Conservation (phyloP, 2,797 vertebrate species). For the Argyrosomus regius region DNA sequence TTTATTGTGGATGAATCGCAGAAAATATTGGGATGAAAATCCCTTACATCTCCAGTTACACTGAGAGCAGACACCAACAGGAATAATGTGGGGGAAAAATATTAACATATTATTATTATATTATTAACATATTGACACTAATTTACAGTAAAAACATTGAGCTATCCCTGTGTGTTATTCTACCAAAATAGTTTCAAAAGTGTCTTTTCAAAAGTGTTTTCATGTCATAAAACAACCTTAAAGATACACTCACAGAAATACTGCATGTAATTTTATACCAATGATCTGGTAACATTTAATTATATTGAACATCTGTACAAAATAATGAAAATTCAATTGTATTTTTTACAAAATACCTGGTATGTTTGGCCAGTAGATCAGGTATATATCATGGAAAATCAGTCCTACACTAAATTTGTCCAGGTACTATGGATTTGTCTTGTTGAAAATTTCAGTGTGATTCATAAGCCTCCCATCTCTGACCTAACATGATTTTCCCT, state of each 20-base stretch:
- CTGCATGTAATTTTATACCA: constrained; percentile 1
- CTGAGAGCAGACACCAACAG: constrained; percentile 4
- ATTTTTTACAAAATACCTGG: constrained; percentile 8
- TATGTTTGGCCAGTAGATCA: constrained; percentile 13
- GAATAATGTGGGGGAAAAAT: neutral
- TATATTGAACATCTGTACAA: constrained; percentile 23
- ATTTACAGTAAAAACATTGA: constrained; percentile 9
- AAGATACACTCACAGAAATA: constrained; percentile 6
- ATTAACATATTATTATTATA: no score
- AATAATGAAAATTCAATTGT: neutral
- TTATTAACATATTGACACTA: neutral
- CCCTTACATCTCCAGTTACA: constrained; percentile 5
- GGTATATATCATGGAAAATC: neutral
- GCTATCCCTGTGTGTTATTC: neutral
- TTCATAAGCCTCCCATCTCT: neutral
- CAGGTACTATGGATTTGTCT: neutral
- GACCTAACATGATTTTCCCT: constrained; percentile 1
- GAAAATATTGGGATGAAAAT: constrained; percentile 1
- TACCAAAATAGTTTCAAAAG: constrained; percentile 3
- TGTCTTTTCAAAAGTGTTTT: neutral
- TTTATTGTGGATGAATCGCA: neutral
- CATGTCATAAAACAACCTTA: neutral
- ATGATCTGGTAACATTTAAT: constrained; percentile 12
- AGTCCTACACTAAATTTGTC: neutral
- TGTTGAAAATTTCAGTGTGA: neutral